Percentiles rank a stretch among this genome's conserved stretches.
phyloP scores from a whole-genome alignment of 2,797 vertebrate species.

The Bovichtus diacanthus region DNA sequence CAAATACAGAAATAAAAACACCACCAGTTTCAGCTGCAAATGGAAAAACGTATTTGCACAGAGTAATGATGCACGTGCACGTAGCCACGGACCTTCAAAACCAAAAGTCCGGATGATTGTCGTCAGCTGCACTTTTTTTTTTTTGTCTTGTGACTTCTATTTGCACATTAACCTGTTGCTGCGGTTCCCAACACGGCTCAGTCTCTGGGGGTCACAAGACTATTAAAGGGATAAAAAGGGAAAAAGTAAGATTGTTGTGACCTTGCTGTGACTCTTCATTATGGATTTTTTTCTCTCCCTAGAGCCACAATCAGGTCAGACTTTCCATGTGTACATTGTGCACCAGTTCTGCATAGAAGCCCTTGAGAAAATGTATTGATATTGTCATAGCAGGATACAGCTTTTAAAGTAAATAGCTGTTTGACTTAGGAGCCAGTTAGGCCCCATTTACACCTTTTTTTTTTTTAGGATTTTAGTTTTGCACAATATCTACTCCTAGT shows the following conservation, averaged over 20 bases:
- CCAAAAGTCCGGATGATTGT: neutral
- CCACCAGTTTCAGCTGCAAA: neutral
- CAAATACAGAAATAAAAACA: neutral
- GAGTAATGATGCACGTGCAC: neutral
- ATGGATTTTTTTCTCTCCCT: too few relatives aligned
- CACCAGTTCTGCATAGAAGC: neutral
- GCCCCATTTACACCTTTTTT: too few relatives aligned
- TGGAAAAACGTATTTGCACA: neutral
- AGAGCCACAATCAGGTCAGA: too few relatives aligned
- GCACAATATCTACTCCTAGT: neutral
- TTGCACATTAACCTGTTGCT: constrained; percentile 7
- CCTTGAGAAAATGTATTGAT: neutral
- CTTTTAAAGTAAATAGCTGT: too few relatives aligned
- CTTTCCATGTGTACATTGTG: neutral
- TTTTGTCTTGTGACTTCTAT: neutral
- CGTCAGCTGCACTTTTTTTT: neutral
- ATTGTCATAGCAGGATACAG: neutral
- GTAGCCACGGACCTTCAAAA: rapidly evolving
- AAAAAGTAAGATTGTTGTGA: neutral
- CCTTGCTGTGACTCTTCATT: neutral
- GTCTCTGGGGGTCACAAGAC: neutral
- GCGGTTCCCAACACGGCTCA: rapidly evolving
- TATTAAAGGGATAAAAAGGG: neutral
- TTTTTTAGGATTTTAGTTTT: too few relatives aligned
- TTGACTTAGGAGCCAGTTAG: too few relatives aligned